phyloP scores from a whole-genome alignment of 2,113 vertebrate species.

The Pipra filicauda region DNA sequence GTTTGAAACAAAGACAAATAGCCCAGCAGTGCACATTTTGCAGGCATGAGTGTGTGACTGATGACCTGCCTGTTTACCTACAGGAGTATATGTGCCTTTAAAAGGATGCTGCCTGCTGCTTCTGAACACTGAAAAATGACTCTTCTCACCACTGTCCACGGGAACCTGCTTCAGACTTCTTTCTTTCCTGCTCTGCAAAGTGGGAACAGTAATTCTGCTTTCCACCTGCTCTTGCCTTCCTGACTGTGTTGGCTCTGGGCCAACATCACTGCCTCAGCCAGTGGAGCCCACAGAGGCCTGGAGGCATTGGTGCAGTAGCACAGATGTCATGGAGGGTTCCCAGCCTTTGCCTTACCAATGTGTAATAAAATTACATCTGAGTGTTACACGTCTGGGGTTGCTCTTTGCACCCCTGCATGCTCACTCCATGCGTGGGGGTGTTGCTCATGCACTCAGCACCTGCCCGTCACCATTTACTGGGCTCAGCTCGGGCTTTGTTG shows the following conservation, averaged over 20 bases:
- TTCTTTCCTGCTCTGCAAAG: not conserved
- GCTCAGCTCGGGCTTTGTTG: not conserved
- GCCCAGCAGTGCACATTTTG: not conserved
- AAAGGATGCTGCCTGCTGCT: not conserved
- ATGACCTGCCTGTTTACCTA: not conserved
- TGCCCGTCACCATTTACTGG: accelerated
- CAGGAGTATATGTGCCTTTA: not conserved
- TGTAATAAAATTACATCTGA: not conserved
- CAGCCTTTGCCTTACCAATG: not conserved
- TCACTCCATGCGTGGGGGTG: accelerated
- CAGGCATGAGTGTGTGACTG: accelerated
- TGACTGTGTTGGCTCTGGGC: not conserved
- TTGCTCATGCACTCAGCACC: not conserved
- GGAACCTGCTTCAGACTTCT: not conserved
- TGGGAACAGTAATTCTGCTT: not conserved
- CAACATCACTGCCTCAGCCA: not conserved
- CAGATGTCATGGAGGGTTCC: not conserved
- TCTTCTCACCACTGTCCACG: not conserved
- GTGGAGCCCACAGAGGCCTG: not conserved
- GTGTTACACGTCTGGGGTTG: not conserved
- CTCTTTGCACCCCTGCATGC: accelerated
- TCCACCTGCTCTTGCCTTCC: not conserved
- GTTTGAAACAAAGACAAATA: not conserved
- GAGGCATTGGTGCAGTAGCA: not conserved
- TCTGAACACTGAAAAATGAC: not conserved